phyloP scores from a whole-genome alignment of 2,797 vertebrate genomes.

The Kryptopterus vitreolus region DNA sequence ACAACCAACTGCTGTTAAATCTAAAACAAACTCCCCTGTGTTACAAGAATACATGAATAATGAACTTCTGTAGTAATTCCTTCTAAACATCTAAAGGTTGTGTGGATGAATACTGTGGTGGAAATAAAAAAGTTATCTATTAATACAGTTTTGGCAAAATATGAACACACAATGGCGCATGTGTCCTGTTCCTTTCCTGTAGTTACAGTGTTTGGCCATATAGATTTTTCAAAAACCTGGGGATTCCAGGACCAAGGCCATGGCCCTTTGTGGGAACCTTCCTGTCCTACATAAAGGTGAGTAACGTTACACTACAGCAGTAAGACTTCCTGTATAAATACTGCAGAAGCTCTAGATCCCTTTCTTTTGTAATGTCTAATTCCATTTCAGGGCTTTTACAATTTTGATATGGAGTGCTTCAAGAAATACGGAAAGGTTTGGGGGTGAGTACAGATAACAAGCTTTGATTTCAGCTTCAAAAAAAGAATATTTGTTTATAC shows the following conservation, averaged over 20 bases:
- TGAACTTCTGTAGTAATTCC: background rate
- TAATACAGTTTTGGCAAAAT: too few relatives aligned
- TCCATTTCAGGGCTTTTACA: slow-evolving; percentile 57
- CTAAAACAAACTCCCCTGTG: background rate
- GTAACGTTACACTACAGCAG: background rate
- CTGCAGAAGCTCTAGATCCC: background rate
- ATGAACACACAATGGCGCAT: too few relatives aligned
- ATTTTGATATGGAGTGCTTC: slow-evolving; percentile 64
- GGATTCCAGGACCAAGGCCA: slow-evolving; percentile 69
- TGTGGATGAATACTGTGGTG: background rate
- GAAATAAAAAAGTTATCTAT: background rate
- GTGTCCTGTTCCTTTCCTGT: background rate
- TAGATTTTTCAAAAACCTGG: slow-evolving; percentile 64
- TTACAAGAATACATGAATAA: background rate
- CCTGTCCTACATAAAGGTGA: slow-evolving; percentile 47
- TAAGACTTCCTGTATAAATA: background rate
- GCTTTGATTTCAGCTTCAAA: background rate
- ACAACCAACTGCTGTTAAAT: background rate
- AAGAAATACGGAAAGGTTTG: slow-evolving; percentile 72
- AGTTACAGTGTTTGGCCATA: slow-evolving; percentile 71
- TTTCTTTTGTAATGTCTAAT: background rate
- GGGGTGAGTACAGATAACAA: slow-evolving; percentile 67
- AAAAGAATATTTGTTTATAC: background rate
- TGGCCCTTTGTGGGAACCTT: slow-evolving; percentile 69
- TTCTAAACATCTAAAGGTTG: too few relatives aligned